Evolutionary conservation across 30 jellyfish, hydroid and myxozoan genomes (phyloP), one percentile per base, ranked within the genome.

Genomic region (Hydractinia symbiolongicarpus): DNA sequence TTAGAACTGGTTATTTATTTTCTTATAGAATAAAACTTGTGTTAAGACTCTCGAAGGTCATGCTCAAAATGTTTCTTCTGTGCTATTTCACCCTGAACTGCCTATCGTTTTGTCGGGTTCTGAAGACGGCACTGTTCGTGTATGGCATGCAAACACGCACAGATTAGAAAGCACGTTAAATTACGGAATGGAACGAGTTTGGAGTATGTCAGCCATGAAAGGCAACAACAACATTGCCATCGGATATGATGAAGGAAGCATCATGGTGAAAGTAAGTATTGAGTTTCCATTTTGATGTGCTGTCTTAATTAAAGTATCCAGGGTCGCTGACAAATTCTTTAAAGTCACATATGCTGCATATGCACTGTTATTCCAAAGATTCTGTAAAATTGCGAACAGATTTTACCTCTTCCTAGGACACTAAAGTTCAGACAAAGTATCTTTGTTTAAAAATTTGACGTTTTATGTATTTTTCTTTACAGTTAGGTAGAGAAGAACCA

Each of bases 401-500:
- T 30, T 30, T 30, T 30, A 30, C 44, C 44, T 30, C 44, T 30
- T 30, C 44, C 44, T 30, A 30, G 44, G 44, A 30, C 44, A 30
- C 44, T 30, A 2, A 30, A 30, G 44, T 30, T 30, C 44, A 30
- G 44, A 30, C 44, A 30, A 30, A 30, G 44, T 30, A 0, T 30
- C 44, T 30, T 30, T 30, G 44, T 30, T 30, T 30, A 30, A 30
- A 30, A 30, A 30, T 30, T 30, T 30, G 17, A n/a, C 6, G 0
- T 64, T 16, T n/a, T 3, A 20, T 20, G 13, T 20, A 19, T 72
- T 54, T 50, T 75, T 62, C 17, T 68, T 69, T 81, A 53, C 51
- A 94, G 99, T 87, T 89, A 79, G 99, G 99, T 9, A 80, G 96
- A 5, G 99, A 94, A 82, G 96, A 88, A 67, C 99, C 99, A 5